Evolutionary conservation across 2,888 invertebrate species (phyloP), one percentile per base, ranked within the genome.

Genomic region (Ophioninae sp.): DNA sequence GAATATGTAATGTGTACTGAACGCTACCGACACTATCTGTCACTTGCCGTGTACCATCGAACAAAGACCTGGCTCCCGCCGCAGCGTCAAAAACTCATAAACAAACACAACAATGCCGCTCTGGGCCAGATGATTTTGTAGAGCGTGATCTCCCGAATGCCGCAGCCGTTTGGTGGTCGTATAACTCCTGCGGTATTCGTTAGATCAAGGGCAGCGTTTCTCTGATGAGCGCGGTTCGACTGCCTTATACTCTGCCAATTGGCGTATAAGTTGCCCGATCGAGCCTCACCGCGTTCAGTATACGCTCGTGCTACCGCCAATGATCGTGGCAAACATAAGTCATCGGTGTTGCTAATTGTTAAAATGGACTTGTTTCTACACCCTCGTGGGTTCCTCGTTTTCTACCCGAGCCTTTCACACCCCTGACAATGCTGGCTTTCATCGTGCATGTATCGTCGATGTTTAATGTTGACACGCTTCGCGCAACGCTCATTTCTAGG

Each of bases 31-130:
- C n/a, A 17, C n/a, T n/a, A n/a, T n/a, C 0, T 44, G 2, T 9
- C 41, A 76, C 59, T 23, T 17, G 37, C 39, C 58, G 65, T 6
- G 68, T 63, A 30, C 68, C 77, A 0, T 63, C 59, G 20, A 77
- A 77, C 6, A 63, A 13, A 0, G 59, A 41, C 13, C 0, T 10
- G 22, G 17, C 56, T 5, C 56, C 0, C 76, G 68, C 0, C 76
- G 61, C 17, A 67, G 23, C 17, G 67, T 67, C 39, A 76, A 59
- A 58, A 76, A 76, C 20, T 67, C 76, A 30, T 58, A 76, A 76
- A 67, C 59, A 7, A 67, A 20, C 7, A 76, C 58, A 13, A 41
- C 67, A 1, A 76, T 59, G 8, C 76, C 67, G 0, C 20, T 37
- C 13, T 39, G 67, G 6, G 67, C 44, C 20, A 63, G 44, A 63